Evolutionary conservation across 2,888 invertebrate species (phyloP).

Genomic region (Falcaria lacertinaria): DNA sequence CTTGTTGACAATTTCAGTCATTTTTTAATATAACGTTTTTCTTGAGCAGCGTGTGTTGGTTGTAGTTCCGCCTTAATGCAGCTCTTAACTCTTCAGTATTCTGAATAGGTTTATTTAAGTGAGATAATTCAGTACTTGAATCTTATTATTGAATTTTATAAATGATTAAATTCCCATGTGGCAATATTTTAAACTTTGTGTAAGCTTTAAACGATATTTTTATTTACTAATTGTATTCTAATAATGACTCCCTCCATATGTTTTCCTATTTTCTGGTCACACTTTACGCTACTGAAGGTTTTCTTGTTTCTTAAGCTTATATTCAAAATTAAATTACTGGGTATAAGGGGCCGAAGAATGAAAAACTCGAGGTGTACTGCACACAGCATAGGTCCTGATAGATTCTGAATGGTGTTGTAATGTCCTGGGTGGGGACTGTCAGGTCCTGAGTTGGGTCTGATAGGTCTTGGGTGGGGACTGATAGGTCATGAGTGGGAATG

Average conservation of each 20-base stretch:
- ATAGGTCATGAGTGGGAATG: no score
- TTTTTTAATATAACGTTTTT: not conserved
- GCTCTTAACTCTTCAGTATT: conserved; percentile 12
- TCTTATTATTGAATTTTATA: conserved; percentile 16
- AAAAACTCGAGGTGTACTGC: no score
- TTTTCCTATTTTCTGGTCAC: conserved; percentile 13
- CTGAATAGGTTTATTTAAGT: conserved; percentile 27
- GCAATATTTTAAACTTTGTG: conserved; percentile 51
- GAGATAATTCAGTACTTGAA: conserved; percentile 27
- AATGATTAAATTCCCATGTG: conserved; percentile 38
- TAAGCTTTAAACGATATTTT: conserved; percentile 50
- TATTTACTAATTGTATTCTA: conserved; percentile 31
- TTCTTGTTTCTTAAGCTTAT: no score
- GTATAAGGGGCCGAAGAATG: no score
- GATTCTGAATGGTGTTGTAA: no score
- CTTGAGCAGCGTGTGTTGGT: not conserved
- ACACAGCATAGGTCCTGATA: no score
- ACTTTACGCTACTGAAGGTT: not conserved
- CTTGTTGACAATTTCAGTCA: not conserved
- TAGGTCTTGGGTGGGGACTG: no score
- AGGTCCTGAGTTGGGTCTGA: no score
- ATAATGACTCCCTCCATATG: conserved; percentile 50
- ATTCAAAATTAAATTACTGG: no score
- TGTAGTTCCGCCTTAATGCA: not conserved
- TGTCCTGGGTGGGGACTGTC: no score